A percentile compares a stretch with the other conserved stretches of the same genome.
phyloP scores from a whole-genome alignment of 2,888 invertebrate genomes.

The Homarus gammarus region DNA sequence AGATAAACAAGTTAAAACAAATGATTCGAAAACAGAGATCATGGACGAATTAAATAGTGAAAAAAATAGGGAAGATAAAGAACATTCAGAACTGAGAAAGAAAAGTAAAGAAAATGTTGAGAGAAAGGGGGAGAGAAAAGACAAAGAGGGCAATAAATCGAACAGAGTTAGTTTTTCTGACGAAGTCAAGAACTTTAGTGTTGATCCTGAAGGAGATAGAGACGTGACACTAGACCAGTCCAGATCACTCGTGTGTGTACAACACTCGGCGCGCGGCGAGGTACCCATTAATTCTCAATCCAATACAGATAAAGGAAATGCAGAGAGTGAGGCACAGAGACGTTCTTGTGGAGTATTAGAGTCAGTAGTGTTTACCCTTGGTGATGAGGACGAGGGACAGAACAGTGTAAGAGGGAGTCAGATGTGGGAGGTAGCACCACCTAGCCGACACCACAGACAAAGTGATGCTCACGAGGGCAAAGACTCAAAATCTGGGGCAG shows the following conservation, averaged over 20 bases:
- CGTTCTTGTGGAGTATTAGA: slow-evolving; percentile 5
- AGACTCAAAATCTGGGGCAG: not conserved
- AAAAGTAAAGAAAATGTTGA: slow-evolving; percentile 19
- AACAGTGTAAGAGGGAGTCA: not conserved
- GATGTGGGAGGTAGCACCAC: not conserved
- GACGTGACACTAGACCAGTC: not conserved
- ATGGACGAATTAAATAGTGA: slow-evolving; percentile 3
- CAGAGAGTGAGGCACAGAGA: slow-evolving; percentile 3
- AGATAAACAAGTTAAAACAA: not conserved
- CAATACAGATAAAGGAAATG: not conserved
- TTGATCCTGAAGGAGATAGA: slow-evolving; percentile 22
- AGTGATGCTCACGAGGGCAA: not conserved
- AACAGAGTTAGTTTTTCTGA: slow-evolving; percentile 57
- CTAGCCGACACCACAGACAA: not conserved
- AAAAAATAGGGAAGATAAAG: slow-evolving; percentile 27
- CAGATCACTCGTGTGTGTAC: not conserved
- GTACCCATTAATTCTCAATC: slow-evolving; percentile 8
- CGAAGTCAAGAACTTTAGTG: slow-evolving; percentile 43
- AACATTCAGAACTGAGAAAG: slow-evolving; percentile 7
- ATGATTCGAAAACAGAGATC: not conserved
- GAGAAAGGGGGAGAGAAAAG: slow-evolving; percentile 12
- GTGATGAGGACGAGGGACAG: not conserved
- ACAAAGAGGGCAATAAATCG: slow-evolving; percentile 26
- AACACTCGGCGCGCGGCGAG: not conserved
- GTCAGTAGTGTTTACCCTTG: slow-evolving; percentile 43